Base-by-base conservation (phyloP, 2,113 vertebrate genomes). In the Oryzias celebensis region DNA sequence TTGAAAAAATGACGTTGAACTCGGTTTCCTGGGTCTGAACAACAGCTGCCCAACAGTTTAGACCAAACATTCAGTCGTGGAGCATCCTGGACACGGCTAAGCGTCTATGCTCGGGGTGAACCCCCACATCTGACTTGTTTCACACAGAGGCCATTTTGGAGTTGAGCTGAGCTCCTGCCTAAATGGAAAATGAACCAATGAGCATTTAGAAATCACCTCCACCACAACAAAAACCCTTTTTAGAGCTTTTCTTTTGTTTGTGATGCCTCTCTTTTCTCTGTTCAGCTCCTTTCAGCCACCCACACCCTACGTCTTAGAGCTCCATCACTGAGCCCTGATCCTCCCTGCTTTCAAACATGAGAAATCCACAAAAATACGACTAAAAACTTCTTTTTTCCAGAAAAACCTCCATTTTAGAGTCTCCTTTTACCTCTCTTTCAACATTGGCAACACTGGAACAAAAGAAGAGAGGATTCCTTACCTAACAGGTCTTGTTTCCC, bases 61-160 rank as follows among this genome's bases (percentile, higher is more conserved):
- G 26, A 28, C 26, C 26, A 4, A 28, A 4, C 26, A 12, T 36
- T 1, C 36, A 36, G 36, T 2, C 8, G 7, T 4, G 26, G 63
- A 51, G 26, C 26, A 28, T 80, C 58, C 4, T 55, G 61, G 5
- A 28, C 26, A 36, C 2, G 1, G 53, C 10, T 2, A 36, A 12
- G 36, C 3, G 36, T 10, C 12, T 13, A 8, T 36, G 7, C 80
- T 51, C 82, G 90, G 91, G 92, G 91, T 92, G 89, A 87, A 64
- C 46, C 48, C 57, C 18, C 65, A 58, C 41, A 56, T 65, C 61
- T 75, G 78, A 84, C 73, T 77, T 77, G 60, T 70, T 46, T 71
- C 74, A 51, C 54, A 63, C 7, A 77, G 90, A 53, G 61, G 91
- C 91, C 91, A 92, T 93, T 83, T 93, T 93, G 84, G 77, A 89